Evolutionary conservation across 2,113 vertebrate genomes (phyloP).

Genomic region (Arizona elegans): DNA sequence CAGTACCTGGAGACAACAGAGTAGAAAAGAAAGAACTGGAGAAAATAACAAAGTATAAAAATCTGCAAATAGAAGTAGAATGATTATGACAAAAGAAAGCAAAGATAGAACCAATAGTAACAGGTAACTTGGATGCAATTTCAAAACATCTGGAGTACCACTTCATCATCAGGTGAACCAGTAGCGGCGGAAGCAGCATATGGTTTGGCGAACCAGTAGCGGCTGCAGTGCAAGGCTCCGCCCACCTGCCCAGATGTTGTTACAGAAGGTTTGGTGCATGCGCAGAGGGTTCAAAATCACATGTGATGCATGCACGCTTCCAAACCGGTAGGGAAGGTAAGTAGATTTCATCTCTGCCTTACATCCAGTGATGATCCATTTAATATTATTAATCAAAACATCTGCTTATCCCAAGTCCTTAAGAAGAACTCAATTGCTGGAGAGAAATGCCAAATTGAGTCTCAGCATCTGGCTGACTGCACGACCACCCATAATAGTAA

Average conservation of each 20-base stretch:
- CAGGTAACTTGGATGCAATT: neutral
- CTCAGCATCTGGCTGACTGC: neutral
- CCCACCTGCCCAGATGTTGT: too few relatives aligned
- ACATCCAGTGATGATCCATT: neutral
- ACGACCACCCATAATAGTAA: neutral
- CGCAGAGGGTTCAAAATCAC: too few relatives aligned
- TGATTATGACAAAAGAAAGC: neutral
- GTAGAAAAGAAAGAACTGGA: neutral
- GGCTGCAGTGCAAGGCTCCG: too few relatives aligned
- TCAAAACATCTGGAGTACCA: neutral
- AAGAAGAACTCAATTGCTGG: neutral
- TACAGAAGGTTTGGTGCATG: too few relatives aligned
- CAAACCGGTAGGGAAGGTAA: too few relatives aligned
- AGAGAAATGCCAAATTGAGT: neutral
- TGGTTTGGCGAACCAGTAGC: too few relatives aligned
- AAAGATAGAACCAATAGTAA: neutral
- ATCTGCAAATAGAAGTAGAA: neutral
- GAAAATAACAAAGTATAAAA: neutral
- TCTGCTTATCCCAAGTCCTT: neutral
- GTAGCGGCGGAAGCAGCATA: too few relatives aligned
- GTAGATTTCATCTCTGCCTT: too few relatives aligned
- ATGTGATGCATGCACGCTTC: too few relatives aligned
- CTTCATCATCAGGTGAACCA: neutral
- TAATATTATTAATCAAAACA: neutral
- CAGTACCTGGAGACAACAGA: neutral